Evolutionary conservation across 2,113 vertebrate species (phyloP).

Genomic region (Myocastor coypus): DNA sequence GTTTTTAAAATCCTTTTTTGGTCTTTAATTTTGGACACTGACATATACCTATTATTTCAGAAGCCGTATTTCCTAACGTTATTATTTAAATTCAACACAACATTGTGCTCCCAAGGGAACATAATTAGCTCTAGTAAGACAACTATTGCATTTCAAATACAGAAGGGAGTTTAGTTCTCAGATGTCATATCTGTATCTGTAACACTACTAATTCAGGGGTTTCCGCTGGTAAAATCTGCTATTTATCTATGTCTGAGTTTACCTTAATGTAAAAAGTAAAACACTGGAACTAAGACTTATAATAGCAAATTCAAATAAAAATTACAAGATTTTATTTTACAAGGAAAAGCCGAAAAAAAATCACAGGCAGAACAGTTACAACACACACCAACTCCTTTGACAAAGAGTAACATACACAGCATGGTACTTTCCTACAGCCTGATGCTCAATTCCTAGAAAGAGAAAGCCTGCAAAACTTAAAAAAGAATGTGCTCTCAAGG

Average conservation of each 20-base stretch:
- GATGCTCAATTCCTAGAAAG: conserved; percentile 82
- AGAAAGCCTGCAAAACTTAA: conserved; percentile 64
- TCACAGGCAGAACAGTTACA: conserved; percentile 32
- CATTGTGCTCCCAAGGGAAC: conserved; percentile 62
- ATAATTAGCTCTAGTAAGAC: conserved; percentile 68
- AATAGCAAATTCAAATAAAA: conserved; percentile 40
- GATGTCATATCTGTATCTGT: conserved; percentile 39
- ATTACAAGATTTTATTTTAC: conserved; percentile 49
- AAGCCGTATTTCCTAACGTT: conserved; percentile 66
- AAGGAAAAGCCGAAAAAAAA: conserved; percentile 57
- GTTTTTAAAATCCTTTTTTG: conserved; percentile 64
- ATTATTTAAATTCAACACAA: conserved; percentile 68
- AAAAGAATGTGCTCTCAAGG: conserved; percentile 47
- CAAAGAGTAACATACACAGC: conserved; percentile 63
- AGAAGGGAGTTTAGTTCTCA: conserved; percentile 53
- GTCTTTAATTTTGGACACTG: conserved; percentile 58
- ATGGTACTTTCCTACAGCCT: conserved; percentile 64
- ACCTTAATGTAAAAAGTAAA: conserved; percentile 41
- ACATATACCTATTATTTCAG: conserved; percentile 37
- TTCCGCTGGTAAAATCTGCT: conserved; percentile 56
- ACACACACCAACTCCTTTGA: conserved; percentile 62
- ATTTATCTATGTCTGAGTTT: conserved; percentile 41
- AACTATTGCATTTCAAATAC: conserved; percentile 55
- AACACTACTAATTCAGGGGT: neutral
- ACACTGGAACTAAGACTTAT: conserved; percentile 64